Evolutionary conservation across 1,140 invertebrate genomes (phyloP).

Genomic region (Pseudomyrmex sp.): DNA sequence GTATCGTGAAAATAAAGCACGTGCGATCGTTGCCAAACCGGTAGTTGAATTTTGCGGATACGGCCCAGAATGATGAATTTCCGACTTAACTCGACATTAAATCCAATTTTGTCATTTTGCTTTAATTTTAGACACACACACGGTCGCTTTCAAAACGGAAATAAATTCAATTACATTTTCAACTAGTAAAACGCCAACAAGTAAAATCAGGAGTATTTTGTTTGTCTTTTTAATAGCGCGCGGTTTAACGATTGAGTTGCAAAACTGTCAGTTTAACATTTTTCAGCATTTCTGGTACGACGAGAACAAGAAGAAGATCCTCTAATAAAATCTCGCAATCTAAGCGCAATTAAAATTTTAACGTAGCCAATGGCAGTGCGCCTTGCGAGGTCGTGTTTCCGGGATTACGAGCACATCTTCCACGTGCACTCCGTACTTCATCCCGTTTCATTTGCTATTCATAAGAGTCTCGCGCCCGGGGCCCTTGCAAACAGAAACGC

Average conservation of each 20-base stretch:
- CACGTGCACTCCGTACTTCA: constrained; percentile 7
- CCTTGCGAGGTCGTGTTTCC: neutral
- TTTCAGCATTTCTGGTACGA: no score
- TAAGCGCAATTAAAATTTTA: neutral
- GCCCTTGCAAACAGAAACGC: constrained; percentile 54
- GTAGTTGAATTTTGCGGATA: constrained; percentile 36
- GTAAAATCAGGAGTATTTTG: no score
- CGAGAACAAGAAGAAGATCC: no score
- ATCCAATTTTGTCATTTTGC: no score
- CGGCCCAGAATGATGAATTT: neutral
- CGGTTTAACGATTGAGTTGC: no score
- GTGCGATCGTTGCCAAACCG: constrained; percentile 44
- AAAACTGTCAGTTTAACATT: neutral
- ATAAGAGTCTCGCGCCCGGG: constrained; percentile 33
- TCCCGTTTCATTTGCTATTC: constrained; percentile 64
- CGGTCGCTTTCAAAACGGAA: no score
- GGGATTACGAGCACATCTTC: constrained; percentile 6
- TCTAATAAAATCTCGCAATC: neutral
- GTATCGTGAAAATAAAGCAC: constrained; percentile 47
- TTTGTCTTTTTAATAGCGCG: no score
- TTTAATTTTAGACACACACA: no score
- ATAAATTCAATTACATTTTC: no score
- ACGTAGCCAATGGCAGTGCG: neutral
- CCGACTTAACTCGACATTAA: no score
- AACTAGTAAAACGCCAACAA: no score